Evolutionary conservation across 1,140 invertebrate genomes (phyloP), one percentile per base, ranked within the genome.

Genomic region (Zaprionus nigranus): DNA sequence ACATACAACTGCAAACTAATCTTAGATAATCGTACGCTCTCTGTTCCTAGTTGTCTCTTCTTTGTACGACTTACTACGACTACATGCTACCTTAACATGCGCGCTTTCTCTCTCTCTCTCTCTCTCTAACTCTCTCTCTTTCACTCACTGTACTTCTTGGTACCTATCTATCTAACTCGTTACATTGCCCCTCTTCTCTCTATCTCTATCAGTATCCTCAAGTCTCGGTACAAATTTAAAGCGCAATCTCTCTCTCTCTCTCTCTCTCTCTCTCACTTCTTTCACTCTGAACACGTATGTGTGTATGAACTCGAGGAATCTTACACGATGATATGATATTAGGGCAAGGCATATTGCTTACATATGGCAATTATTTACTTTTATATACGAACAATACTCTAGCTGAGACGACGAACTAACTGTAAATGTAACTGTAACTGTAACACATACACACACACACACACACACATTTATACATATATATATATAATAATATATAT

Each of bases 361-460:
- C 81, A 90, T 90, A 88, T 79, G 84, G 84, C 85, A 88, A 88
- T 90, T 90, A 90, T 88, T 84, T 90, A 90, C 78, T 71, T 88
- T 90, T 83, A 81, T 81, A 84, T 75, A 70, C 72, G 57, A 75
- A 74, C 49, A 68, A 74, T 54, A 68, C 43, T 65, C 26, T 40
- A 66, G 40, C 46, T 43, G 34, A 67, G 43, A 58, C 40, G 26
- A 34, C 36, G 28, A 67, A 73, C 67, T 66, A 73, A 69, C 59
- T 75, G 63, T 49, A 17, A 60, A 51, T 59, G 24, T 63, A 26
- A 54, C 40, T 11, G 20, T 65, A 54, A 54, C 61, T 64, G 28
- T 2, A 62, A 51, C 49, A 56, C 20, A 40, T 26, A 62, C 24
- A 79, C 38, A 68, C 49, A 79, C 38, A 68, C 49, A 73, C 7